phyloP scores from a whole-genome alignment of 2,888 invertebrate species.

The Rhogogaster chlorosoma region DNA sequence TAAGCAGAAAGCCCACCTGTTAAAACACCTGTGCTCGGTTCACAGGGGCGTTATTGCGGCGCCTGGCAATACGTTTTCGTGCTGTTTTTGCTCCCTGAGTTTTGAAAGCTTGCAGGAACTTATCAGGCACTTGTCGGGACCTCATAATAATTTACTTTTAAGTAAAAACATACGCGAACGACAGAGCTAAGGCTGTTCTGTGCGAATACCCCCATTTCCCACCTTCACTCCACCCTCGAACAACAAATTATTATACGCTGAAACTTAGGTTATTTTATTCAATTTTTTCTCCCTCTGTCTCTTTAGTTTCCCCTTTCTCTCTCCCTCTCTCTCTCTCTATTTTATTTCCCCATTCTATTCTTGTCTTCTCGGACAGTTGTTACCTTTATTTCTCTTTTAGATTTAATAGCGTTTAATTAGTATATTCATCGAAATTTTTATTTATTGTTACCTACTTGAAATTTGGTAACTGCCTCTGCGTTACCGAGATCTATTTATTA shows the following conservation, averaged over 20 bases:
- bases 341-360: not conserved
- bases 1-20: slow-evolving; percentile 92
- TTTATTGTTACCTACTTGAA: slow-evolving; percentile 31
- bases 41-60: slow-evolving; percentile 93
- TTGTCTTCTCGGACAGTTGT: slow-evolving; percentile 25
- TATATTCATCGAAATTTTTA: slow-evolving; percentile 33
- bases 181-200: slow-evolving; percentile 68
- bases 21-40: slow-evolving; percentile 93
- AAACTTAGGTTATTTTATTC: slow-evolving; percentile 14
- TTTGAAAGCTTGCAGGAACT: slow-evolving; percentile 93
- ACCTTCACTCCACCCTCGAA: slow-evolving; percentile 53
- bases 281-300: not conserved
- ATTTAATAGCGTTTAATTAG: slow-evolving; percentile 27
- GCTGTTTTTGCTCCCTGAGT: slow-evolving; percentile 92
- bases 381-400: not conserved
- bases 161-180: slow-evolving; percentile 91
- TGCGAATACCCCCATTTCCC: not conserved
- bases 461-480: not conserved
- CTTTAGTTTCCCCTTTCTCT: not conserved
- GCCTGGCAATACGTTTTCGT: slow-evolving; percentile 89
- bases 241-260: slow-evolving; percentile 9
- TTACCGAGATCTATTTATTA: slow-evolving; percentile 30
- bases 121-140: slow-evolving; percentile 92
- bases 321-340: not conserved
- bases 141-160: slow-evolving; percentile 92